phyloP scores from a whole-genome alignment of 2,888 invertebrate genomes.

The Slavum lentiscoides region DNA sequence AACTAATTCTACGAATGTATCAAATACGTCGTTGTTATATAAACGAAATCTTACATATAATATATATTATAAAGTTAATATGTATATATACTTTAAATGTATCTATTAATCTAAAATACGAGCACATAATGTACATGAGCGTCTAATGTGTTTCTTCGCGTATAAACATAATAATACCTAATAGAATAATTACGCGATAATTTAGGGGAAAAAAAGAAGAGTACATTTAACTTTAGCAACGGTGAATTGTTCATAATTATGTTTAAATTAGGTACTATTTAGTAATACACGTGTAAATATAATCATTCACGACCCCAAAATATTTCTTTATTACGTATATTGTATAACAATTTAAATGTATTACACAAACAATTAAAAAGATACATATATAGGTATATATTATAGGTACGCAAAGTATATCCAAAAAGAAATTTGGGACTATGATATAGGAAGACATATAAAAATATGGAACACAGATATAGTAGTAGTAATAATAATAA shows the following conservation, averaged over 20 bases:
- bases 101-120: neutral
- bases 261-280: neutral
- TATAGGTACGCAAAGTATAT: conserved; percentile 5
- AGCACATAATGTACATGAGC: neutral
- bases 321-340: neutral
- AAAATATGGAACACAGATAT: conserved; percentile 34
- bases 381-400: neutral
- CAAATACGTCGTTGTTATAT: conserved; percentile 12
- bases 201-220: conserved; percentile 7
- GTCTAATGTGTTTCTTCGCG: neutral
- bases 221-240: neutral
- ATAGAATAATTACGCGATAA: conserved; percentile 6
- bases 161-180: conserved; percentile 14
- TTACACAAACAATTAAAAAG: neutral
- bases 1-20: conserved; percentile 3
- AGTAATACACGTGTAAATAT: conserved; percentile 5
- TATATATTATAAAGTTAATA: neutral
- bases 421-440: conserved; percentile 4
- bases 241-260: conserved; percentile 8
- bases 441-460: conserved; percentile 37
- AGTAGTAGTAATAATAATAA: neutral
- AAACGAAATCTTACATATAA: conserved; percentile 10
- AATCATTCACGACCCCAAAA: neutral
- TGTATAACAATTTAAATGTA: neutral
- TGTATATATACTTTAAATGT: neutral